phyloP scores from a whole-genome alignment of 2,797 vertebrate species.

The Muscicapa striata region DNA sequence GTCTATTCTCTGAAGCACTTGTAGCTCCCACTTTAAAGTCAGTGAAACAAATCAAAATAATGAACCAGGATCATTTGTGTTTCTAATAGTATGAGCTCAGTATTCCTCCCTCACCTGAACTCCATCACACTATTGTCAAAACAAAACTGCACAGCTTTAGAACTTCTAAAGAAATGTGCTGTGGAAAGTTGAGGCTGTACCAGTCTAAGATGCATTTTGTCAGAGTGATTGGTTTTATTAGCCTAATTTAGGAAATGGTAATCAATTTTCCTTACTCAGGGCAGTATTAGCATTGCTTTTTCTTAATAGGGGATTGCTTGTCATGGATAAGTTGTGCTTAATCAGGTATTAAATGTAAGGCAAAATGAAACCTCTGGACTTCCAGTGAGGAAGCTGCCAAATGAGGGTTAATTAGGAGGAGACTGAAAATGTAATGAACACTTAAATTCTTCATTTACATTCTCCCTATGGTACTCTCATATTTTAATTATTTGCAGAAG shows the following conservation, averaged over 20 bases:
- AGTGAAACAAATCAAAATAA: not conserved
- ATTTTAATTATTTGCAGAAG: slow-evolving; percentile 9
- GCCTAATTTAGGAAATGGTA: not conserved
- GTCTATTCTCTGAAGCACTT: not conserved
- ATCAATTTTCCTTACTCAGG: slow-evolving; percentile 37
- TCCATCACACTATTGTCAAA: not conserved
- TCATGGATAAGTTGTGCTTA: slow-evolving; percentile 24
- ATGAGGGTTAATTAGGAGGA: slow-evolving; percentile 34
- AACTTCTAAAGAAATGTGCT: not conserved
- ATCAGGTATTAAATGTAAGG: slow-evolving; percentile 27
- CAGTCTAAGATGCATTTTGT: not conserved
- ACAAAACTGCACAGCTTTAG: not conserved
- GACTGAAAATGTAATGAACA: slow-evolving; percentile 19
- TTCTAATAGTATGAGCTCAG: not conserved
- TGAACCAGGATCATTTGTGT: not conserved
- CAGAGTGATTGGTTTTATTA: slow-evolving; percentile 9
- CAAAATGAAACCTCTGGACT: slow-evolving; percentile 25
- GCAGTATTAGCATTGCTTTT: slow-evolving; percentile 25
- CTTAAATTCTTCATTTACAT: not conserved
- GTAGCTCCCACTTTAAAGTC: not conserved
- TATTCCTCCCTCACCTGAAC: not conserved
- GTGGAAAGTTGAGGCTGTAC: not conserved
- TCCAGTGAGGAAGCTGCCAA: slow-evolving; percentile 1
- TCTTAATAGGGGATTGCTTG: not conserved
- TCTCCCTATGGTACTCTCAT: not conserved